Evolutionary conservation across 2,888 invertebrate species (phyloP), one percentile per base, ranked within the genome.

Genomic region (Panopea generosa): DNA sequence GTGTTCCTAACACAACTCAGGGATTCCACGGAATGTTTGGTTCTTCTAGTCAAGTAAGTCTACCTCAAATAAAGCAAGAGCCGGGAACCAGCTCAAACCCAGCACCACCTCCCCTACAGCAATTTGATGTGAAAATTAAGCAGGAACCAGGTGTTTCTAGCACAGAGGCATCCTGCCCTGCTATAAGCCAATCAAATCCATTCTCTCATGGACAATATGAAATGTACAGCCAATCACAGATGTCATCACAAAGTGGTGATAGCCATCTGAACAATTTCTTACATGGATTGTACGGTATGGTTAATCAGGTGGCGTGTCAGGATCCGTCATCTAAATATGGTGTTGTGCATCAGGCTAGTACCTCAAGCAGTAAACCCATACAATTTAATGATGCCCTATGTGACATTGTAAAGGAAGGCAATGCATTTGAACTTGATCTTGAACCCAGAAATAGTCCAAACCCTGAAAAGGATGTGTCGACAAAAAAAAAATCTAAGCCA

Each of bases 321-420:
- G 43, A 60, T 16, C 27, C 38, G n/a, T 45, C 29, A 16, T 71
- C 63, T n/a, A 74, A 61, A 38, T 74, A 70, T 33, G 76, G 76
- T 20, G 60, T 77, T 45, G 80, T 76, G 14, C 62, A 56, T 29
- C 62, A 66, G 24, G n/a, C 62, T 7, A 27, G 50, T 63, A 38
- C 61, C 24, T 49, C 55, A 1, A 50, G 60, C 18, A 55, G 38
- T 24, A 59, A 56, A 18, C 80, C 80, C n/a, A 29, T 80, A 14
- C 80, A 80, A 56, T 80, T 80, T 52, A 77, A 76, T 45, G 73
- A 80, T 70, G 80, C 80, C 22, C 61, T 80, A 38, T 73, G 76
- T 69, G 77, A 66, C 47, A 80, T 80, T 56, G 73, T 80, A 7
- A 40, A 47, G 29, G 80, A 80, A 33, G 67, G 56, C 4, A 66